These are phyloP conservation scores for Catharus bicknelli DNA, from an alignment of 2,113 vertebrate genomes.

Conservation along the genomic window DNA sequence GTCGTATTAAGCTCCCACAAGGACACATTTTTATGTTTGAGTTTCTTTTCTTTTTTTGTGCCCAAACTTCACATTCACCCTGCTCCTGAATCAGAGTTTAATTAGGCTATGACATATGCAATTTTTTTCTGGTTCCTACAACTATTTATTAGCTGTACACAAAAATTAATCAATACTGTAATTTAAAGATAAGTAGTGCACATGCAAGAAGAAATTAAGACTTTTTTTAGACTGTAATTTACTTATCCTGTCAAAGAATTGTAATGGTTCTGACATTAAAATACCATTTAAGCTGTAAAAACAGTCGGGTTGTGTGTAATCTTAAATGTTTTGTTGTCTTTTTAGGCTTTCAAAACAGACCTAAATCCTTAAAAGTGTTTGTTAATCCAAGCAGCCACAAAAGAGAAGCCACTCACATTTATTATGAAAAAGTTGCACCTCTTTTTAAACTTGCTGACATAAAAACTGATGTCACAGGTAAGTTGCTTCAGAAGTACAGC, in stretches of 20 bases:
- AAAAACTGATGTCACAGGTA: constrained; percentile 89
- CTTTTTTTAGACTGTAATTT: background rate
- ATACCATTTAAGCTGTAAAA: background rate
- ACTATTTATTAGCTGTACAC: background rate
- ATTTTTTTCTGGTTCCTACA: background rate
- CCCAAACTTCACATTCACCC: background rate
- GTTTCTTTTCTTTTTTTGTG: background rate
- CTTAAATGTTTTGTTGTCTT: background rate
- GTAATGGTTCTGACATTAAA: background rate
- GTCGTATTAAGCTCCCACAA: constrained; percentile 34
- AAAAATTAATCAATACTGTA: constrained; percentile 64
- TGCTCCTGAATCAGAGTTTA: constrained; percentile 40
- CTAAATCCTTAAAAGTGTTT: constrained; percentile 89
- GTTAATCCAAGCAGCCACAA: constrained; percentile 94
- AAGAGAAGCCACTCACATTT: constrained; percentile 86
- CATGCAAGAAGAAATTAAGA: background rate
- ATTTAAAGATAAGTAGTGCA: constrained; percentile 61
- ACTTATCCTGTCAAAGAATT: background rate
- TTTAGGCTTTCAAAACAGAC: constrained; percentile 85
- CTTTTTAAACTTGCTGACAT: constrained; percentile 92
- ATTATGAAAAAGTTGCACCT: constrained; percentile 89
- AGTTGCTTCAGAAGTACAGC: constrained; percentile 44
- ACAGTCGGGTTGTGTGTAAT: background rate
- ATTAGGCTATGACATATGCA: background rate
- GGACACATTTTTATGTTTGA: background rate